Percentiles rank a stretch among this genome's conserved stretches.
Conservation (phyloP, 2,113 vertebrate genomes). For the Scytalopus superciliaris region DNA sequence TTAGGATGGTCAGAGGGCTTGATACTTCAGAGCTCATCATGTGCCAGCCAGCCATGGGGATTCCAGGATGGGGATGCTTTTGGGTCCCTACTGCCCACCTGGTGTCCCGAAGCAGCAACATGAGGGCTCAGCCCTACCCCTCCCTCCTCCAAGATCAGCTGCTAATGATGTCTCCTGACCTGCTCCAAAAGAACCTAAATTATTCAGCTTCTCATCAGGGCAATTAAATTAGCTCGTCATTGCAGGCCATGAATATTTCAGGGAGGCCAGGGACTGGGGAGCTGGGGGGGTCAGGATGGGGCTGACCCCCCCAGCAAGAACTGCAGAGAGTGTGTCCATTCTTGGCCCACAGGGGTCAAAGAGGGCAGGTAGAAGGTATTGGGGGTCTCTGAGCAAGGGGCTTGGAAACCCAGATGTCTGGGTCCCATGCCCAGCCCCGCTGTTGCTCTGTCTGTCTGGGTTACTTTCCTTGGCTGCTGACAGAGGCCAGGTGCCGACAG, state of each 20-base stretch:
- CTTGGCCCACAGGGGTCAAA: rapidly evolving
- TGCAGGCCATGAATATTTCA: conserved; percentile 56
- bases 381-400: rapidly evolving
- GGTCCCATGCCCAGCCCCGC: rapidly evolving
- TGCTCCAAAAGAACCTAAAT: conserved; percentile 13
- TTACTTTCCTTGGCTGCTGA: background rate
- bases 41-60: rapidly evolving
- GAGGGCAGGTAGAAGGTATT: background rate
- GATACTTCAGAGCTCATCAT: background rate
- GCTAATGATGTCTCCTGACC: conserved; percentile 38
- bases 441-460: background rate
- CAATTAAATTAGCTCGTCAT: conserved; percentile 66
- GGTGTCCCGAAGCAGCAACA: background rate
- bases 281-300: background rate
- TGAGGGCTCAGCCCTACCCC: background rate
- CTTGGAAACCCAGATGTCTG: background rate
- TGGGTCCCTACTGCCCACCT: background rate
- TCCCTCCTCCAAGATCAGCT: background rate
- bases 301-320: background rate
- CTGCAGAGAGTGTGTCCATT: background rate
- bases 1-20: background rate
- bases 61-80: background rate
- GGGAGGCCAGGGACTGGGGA: background rate
- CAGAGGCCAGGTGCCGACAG: background rate
- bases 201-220: conserved; percentile 63